Conservation (phyloP, 1,140 invertebrate species). For the Sarcophaga bullata region DNA sequence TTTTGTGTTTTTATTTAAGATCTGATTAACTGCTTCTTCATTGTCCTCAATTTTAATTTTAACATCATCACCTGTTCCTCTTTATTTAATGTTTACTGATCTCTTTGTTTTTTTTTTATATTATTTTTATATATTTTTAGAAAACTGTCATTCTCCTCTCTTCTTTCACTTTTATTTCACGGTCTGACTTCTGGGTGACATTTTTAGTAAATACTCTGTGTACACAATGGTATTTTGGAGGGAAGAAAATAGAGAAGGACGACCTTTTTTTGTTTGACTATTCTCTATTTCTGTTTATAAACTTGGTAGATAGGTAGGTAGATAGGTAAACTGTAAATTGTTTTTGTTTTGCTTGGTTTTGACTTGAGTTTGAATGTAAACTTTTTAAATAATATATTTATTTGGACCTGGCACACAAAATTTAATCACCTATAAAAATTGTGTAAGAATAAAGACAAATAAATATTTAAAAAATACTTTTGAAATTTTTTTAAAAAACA, state of each 20-base stretch:
- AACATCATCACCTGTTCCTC: conserved; percentile 25
- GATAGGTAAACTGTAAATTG: conserved; percentile 32
- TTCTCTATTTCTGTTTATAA: conserved; percentile 19
- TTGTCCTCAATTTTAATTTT: conserved; percentile 20
- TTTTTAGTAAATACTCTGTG: conserved; percentile 12
- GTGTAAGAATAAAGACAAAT: conserved; percentile 33
- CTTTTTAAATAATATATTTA: conserved; percentile 27
- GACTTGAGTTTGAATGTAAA: conserved; percentile 30
- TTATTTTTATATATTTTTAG: conserved; percentile 18
- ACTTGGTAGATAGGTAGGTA: conserved; percentile 24
- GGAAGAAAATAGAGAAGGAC: conserved; percentile 28
- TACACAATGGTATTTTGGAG: neutral
- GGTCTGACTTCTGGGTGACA: neutral
- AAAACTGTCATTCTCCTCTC: conserved; percentile 32
- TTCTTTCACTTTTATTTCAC: neutral
- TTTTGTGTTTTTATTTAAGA: neutral
- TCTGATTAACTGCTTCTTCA: neutral
- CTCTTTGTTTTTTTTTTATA: neutral
- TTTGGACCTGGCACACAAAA: conserved; percentile 38
- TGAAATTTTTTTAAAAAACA: neutral
- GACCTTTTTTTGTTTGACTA: conserved; percentile 27
- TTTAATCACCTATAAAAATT: conserved; percentile 32
- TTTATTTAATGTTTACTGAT: conserved; percentile 17
- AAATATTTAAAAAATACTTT: neutral
- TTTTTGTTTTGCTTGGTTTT: conserved; percentile 15